A percentile compares a stretch with the other conserved stretches of the same genome.
These are phyloP conservation scores for Okapia johnstoni DNA, from an alignment of 2,113 vertebrate species.

Conservation along the genomic window DNA sequence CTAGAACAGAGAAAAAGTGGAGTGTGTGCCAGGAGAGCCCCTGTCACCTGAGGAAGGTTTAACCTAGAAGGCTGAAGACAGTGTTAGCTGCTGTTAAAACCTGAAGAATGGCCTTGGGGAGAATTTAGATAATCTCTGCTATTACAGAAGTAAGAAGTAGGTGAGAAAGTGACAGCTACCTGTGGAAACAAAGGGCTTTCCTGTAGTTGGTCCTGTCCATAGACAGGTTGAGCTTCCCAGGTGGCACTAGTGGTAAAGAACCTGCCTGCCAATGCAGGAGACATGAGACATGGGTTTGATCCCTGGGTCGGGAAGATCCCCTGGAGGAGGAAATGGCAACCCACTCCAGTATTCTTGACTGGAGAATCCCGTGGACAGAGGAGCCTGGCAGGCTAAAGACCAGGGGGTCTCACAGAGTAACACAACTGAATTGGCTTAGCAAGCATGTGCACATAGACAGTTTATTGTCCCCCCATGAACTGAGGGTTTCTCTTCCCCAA, in stretches of 20 bases:
- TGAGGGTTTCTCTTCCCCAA: background rate
- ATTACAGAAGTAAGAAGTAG: background rate
- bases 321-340: background rate
- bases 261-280: background rate
- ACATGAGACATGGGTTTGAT: background rate
- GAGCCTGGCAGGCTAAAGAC: background rate
- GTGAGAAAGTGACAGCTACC: background rate
- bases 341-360: background rate
- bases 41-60: background rate
- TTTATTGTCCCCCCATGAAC: background rate
- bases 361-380: background rate
- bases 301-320: background rate
- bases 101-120: background rate
- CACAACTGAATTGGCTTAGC: background rate
- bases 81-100: background rate
- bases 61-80: background rate
- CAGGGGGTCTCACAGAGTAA: background rate
- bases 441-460: background rate
- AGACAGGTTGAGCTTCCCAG: background rate
- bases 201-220: background rate
- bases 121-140: background rate
- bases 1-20: background rate
- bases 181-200: background rate
- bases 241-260: background rate
- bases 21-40: background rate